phyloP scores from a whole-genome alignment of 2,797 vertebrate genomes.

The Poecilia velifera region DNA sequence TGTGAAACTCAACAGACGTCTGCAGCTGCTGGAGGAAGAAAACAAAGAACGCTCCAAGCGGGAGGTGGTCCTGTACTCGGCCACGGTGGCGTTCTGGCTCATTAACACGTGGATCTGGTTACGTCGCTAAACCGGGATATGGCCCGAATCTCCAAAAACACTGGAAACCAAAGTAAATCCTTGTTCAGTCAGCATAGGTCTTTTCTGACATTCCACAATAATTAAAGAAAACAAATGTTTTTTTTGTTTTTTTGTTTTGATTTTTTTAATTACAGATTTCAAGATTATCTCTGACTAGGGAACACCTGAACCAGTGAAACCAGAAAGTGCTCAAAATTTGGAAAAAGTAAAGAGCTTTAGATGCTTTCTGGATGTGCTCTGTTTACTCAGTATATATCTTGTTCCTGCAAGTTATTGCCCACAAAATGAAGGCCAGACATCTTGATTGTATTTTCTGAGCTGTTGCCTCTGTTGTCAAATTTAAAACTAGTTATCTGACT shows the following conservation, averaged over 20 bases:
- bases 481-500: neutral
- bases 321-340: neutral
- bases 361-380: neutral
- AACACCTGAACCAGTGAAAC: neutral
- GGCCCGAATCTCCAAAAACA: constrained; percentile 36
- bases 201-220: constrained; percentile 1
- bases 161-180: constrained; percentile 53
- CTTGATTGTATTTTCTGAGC: neutral
- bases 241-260: neutral
- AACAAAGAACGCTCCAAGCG: constrained; percentile 94
- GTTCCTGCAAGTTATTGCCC: neutral
- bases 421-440: neutral
- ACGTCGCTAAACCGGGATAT: constrained; percentile 83
- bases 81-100: constrained; percentile 96
- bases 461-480: neutral
- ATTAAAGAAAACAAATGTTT: neutral
- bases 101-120: constrained; percentile 98
- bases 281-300: neutral
- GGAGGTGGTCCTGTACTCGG: constrained; percentile 95
- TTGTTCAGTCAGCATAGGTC: constrained; percentile 25
- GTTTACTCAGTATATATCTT: neutral
- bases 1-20: constrained; percentile 95
- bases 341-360: neutral
- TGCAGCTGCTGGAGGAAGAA: constrained; percentile 95
- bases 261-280: neutral